phyloP scores from a whole-genome alignment of 2,888 invertebrate species.

The Drosophila subquinaria region DNA sequence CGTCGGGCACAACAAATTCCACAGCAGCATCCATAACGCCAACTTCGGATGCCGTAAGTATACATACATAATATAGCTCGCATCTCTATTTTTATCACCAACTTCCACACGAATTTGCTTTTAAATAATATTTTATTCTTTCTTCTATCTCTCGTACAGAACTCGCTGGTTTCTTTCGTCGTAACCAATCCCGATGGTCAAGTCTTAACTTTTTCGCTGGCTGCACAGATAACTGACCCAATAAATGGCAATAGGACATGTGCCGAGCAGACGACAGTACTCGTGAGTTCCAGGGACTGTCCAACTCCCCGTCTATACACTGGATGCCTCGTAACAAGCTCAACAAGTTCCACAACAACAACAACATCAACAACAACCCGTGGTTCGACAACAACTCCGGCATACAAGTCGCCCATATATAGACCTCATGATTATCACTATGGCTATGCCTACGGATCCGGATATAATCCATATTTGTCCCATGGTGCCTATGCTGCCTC shows the following conservation, averaged over 20 bases:
- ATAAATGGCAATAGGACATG: slow-evolving; percentile 30
- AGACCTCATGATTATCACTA: slow-evolving; percentile 26
- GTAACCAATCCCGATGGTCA: slow-evolving; percentile 26
- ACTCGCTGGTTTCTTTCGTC: slow-evolving; percentile 23
- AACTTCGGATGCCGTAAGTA: slow-evolving; percentile 32
- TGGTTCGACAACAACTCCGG: too few species aligned
- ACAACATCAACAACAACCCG: not conserved
- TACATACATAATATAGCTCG: not conserved
- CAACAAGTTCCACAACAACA: slow-evolving; percentile 2
- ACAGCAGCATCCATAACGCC: not conserved
- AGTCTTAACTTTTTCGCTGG: slow-evolving; percentile 20
- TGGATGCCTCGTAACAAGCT: slow-evolving; percentile 33
- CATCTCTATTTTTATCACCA: not conserved
- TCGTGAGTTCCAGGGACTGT: slow-evolving; percentile 17
- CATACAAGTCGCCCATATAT: not conserved
- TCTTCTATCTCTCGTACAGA: slow-evolving; percentile 15
- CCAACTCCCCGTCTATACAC: slow-evolving; percentile 11
- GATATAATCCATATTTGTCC: not conserved
- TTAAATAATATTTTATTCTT: not conserved
- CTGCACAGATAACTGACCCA: slow-evolving; percentile 26
- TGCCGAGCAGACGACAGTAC: slow-evolving; percentile 8
- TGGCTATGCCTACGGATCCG: slow-evolving; percentile 6
- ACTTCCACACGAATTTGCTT: not conserved
- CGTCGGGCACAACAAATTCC: not conserved
- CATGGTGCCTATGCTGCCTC: not conserved